Conservation (phyloP, 1,140 invertebrate genomes). For the Philopotamus ludificatus region DNA sequence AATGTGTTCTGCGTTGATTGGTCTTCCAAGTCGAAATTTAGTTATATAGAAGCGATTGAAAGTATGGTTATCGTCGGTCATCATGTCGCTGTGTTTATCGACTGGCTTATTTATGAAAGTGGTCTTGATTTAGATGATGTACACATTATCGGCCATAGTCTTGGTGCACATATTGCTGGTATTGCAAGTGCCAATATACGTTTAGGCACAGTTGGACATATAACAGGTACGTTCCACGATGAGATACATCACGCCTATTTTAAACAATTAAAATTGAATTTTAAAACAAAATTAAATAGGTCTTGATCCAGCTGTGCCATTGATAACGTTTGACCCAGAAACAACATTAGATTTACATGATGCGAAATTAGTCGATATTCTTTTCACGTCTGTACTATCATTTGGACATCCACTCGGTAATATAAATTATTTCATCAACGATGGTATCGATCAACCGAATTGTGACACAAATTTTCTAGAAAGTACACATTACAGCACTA, state of each 20-base stretch:
- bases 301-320: conserved; percentile 34
- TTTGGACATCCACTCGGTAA: conserved; percentile 35
- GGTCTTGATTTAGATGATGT: conserved; percentile 21
- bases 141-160: conserved; percentile 36
- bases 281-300: conserved; percentile 13
- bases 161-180: conserved; percentile 35
- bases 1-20: conserved; percentile 38
- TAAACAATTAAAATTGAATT: neutral
- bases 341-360: conserved; percentile 30
- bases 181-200: conserved; percentile 24
- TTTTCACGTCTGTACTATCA: conserved; percentile 35
- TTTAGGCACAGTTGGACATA: conserved; percentile 25
- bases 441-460: conserved; percentile 28
- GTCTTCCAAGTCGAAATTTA: conserved; percentile 16
- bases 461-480: conserved; percentile 7
- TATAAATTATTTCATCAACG: conserved; percentile 35
- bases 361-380: conserved; percentile 32
- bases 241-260: neutral
- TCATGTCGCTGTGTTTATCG: conserved; percentile 15
- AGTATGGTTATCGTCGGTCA: conserved; percentile 8
- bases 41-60: conserved; percentile 31
- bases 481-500: neutral
- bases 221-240: conserved; percentile 24
- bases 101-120: conserved; percentile 29
- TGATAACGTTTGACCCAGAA: conserved; percentile 26